Evolutionary conservation across 2,113 vertebrate species (phyloP).

Genomic region (Poecilia latipinna): DNA sequence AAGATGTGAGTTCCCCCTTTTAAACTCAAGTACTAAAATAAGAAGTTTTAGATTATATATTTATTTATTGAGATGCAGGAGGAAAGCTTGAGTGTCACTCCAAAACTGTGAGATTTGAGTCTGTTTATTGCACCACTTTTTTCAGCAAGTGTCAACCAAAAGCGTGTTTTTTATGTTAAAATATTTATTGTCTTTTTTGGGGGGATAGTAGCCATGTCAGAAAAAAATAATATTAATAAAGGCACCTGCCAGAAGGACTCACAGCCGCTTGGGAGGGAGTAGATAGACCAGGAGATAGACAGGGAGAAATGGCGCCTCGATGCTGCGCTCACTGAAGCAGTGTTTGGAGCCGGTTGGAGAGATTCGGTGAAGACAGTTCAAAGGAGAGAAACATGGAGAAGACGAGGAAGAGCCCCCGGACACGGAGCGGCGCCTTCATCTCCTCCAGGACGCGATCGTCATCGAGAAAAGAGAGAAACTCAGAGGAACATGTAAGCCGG

Average conservation of each 20-base stretch:
- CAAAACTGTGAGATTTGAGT: background rate
- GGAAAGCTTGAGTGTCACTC: background rate
- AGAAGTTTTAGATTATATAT: too few species aligned
- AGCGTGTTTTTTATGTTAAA: background rate
- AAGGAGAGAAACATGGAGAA: conserved; percentile 86
- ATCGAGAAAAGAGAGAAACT: conserved; percentile 73
- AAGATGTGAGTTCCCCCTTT: too few species aligned
- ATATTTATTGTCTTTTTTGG: background rate
- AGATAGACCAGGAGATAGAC: conserved; percentile 51
- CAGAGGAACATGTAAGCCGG: conserved; percentile 83
- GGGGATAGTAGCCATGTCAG: conserved; percentile 21
- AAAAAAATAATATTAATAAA: conserved; percentile 15
- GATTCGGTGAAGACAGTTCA: conserved; percentile 54
- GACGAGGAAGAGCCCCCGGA: conserved; percentile 88
- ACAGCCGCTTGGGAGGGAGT: conserved; percentile 12
- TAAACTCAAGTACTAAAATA: too few species aligned
- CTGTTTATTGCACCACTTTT: background rate
- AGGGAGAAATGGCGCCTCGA: conserved; percentile 83
- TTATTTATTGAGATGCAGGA: background rate
- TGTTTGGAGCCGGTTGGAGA: conserved; percentile 74
- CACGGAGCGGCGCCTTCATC: conserved; percentile 83
- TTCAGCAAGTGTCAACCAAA: background rate
- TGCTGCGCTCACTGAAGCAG: conserved; percentile 78
- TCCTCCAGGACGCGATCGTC: conserved; percentile 93
- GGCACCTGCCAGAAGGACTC: conserved; percentile 54